Percentiles rank a stretch among this genome's conserved stretches.
phyloP scores from a whole-genome alignment of 2,888 invertebrate species.

The Sarcophaga carnaria region DNA sequence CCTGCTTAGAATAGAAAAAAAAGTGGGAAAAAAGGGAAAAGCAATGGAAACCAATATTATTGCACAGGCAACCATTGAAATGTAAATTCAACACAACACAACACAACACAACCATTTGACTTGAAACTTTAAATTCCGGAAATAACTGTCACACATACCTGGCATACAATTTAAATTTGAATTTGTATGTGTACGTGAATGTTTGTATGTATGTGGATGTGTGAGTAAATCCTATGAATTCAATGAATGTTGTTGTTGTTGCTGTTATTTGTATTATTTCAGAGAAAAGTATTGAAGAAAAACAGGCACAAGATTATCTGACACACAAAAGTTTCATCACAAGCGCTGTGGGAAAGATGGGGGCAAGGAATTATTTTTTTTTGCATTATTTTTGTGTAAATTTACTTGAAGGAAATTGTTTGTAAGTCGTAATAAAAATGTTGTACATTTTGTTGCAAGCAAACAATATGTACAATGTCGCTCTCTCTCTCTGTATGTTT shows the following conservation, averaged over 20 bases:
- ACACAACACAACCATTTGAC: conserved; percentile 44
- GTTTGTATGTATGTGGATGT: background rate
- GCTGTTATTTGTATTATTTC: too few species aligned
- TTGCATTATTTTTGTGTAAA: conserved; percentile 10
- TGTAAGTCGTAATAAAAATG: conserved; percentile 27
- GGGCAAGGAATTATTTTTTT: background rate
- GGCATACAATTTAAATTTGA: conserved; percentile 34
- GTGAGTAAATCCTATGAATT: conserved; percentile 18
- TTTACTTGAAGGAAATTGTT: conserved; percentile 24
- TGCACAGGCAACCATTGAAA: conserved; percentile 32
- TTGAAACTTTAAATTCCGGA: conserved; percentile 49
- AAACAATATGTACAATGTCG: background rate
- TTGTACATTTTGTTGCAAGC: conserved; percentile 15
- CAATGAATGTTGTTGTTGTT: conserved; percentile 30
- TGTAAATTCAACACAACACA: conserved; percentile 58
- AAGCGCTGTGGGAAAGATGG: background rate
- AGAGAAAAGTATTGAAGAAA: background rate
- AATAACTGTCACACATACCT: conserved; percentile 57
- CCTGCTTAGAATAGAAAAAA: background rate
- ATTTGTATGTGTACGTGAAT: background rate
- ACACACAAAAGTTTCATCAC: conserved; percentile 55
- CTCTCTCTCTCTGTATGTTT: background rate
- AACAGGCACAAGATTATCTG: conserved; percentile 45
- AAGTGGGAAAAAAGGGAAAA: background rate
- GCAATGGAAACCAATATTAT: background rate